Conservation (phyloP, 2,797 vertebrate genomes). For the Echeneis naucrates region DNA sequence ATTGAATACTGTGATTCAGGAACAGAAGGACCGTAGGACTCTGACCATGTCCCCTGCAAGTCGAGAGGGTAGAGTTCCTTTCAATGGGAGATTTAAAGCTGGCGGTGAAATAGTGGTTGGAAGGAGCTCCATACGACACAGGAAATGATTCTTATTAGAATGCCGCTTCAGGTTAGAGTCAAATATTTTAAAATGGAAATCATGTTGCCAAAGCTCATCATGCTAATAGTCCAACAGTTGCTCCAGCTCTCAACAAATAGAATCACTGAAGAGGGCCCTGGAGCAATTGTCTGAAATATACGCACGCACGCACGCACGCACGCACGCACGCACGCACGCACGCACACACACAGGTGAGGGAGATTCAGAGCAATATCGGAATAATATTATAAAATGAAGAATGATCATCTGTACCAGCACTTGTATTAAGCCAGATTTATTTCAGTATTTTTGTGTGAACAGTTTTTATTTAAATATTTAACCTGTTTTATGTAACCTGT, state of each 20-base stretch:
- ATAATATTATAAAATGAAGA: no score
- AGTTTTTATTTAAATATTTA: no score
- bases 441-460: no score
- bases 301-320: neutral
- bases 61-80: neutral
- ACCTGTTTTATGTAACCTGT: no score
- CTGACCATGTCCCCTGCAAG: no score
- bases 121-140: neutral
- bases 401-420: no score
- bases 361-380: no score
- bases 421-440: no score
- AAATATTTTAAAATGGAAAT: constrained; percentile 42
- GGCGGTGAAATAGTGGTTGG: constrained; percentile 12
- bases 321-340: no score
- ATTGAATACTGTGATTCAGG: no score
- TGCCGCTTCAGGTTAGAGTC: constrained; percentile 54
- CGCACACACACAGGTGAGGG: no score
- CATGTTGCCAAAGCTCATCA: constrained; percentile 52
- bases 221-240: constrained; percentile 37
- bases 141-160: constrained; percentile 50
- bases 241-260: constrained; percentile 27
- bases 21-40: no score
- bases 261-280: constrained; percentile 23
- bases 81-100: constrained; percentile 15
- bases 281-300: constrained; percentile 16